These are phyloP conservation scores for Megaustenia siamemsis DNA, from an alignment of 2,888 invertebrate genomes.

Conservation along the genomic window DNA sequence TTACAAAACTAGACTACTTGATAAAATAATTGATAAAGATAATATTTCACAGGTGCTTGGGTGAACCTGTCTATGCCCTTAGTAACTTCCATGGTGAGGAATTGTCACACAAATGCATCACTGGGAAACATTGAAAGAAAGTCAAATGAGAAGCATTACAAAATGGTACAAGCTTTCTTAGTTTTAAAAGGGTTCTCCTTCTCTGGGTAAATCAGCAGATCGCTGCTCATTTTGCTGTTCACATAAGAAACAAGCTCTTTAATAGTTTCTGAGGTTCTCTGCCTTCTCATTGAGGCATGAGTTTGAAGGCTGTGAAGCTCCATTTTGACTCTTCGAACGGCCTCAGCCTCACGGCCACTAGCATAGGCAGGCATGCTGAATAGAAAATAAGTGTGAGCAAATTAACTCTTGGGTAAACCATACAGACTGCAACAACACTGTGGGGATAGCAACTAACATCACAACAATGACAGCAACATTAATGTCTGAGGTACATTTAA, in stretches of 20 bases:
- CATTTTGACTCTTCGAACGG: constrained; percentile 68
- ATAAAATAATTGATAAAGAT: too few relatives aligned
- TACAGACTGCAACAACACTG: too few relatives aligned
- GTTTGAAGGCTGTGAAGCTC: constrained; percentile 67
- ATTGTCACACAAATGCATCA: background rate
- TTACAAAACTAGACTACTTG: too few relatives aligned
- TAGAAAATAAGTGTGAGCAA: constrained; percentile 45
- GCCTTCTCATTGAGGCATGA: constrained; percentile 68
- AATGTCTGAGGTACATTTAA: background rate
- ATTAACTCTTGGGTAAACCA: too few relatives aligned
- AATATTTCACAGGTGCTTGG: too few relatives aligned
- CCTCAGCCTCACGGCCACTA: constrained; percentile 62
- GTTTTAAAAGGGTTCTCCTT: constrained; percentile 79
- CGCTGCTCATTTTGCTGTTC: constrained; percentile 64
- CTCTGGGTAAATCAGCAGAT: constrained; percentile 75
- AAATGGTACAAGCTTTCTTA: constrained; percentile 73
- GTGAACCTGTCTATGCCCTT: too few relatives aligned
- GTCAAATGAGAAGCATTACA: constrained; percentile 61
- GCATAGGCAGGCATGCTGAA: constrained; percentile 57
- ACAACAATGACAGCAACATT: background rate
- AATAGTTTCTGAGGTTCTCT: constrained; percentile 68
- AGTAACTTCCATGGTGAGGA: too few relatives aligned
- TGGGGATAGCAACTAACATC: background rate
- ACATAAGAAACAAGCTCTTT: constrained; percentile 73
- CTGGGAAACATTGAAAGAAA: background rate